Base-by-base conservation (phyloP, 2,888 invertebrate species). In the Abrostola triplasia region DNA sequence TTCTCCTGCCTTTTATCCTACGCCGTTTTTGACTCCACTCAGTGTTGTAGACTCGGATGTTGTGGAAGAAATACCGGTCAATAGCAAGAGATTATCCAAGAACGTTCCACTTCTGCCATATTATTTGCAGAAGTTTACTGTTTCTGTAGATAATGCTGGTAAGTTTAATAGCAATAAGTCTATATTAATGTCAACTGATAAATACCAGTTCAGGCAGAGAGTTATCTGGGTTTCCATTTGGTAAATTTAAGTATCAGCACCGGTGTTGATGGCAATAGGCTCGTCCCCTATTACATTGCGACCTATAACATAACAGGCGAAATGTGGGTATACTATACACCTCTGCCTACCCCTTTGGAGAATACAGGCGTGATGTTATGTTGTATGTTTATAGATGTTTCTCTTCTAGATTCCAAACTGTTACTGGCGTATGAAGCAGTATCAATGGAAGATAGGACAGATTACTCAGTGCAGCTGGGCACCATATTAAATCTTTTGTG, bases 401-500 rank as follows among this genome's bases (percentile, higher is more conserved):
- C n/a, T n/a, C n/a, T n/a, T 85, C 11, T 65, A 94, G 94, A 83
- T 44, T 79, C 84, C 5, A 84, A 85, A 9, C 87, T 86, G 61
- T 65, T 88, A 7, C 69, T 91, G 47, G 88, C 91, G 0, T 92
- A 91, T 66, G 88, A 95, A 76, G 88, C 89, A 0, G 91, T 95
- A 1, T 91, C 95, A 4, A 88, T 96, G 52, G 95, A 95, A 44
- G 92, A 95, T 51, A 95, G 95, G 67, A 86, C 86, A 11, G 88
- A 93, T 35, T 92, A 95, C 73, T 92, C 94, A 0, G 79, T 86
- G 13, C 95, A 96, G 68, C 84, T 96, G 42, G 88, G 85, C 41
- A 87, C 86, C 5, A 77, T 96, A 12, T 93, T 95, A 70, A 92
- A 95, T 67, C 87, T 95, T 10, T 75, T 97, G 6, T 97, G 96